Evolutionary conservation across 1,140 invertebrate genomes (phyloP), one percentile per base, ranked within the genome.

Genomic region (Nixonia krombeini): DNA sequence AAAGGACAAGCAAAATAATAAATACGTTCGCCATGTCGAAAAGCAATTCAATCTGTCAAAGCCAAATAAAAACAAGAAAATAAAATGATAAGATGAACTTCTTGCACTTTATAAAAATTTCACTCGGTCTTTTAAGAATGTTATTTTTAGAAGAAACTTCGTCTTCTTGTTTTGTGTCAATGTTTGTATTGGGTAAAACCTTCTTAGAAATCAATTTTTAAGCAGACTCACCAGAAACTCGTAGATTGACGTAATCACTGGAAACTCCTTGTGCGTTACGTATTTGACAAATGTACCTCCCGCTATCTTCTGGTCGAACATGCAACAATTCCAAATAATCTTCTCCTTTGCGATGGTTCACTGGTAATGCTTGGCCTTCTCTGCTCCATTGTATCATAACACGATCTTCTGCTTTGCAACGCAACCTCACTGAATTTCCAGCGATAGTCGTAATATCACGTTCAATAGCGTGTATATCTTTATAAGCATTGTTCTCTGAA

Each of bases 221-320:
- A 3, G 21, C 6, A 6, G 2, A 21, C 37, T 59, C 42, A 71
- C 68, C 49, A 18, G 53, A 53, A 1, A 71, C 68, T 9, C 15
- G 53, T 0, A 71, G 35, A 72, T 91, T 88, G 77, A 93, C 87
- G 80, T 88, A 91, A 79, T 90, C 90, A 37, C 86, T 86, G 44
- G 81, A 75, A 26, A 85, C 81, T 38, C 86, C 86, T 16, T 86
- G 79, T 9, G 46, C 38, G 25, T 85, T 86, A 31, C 84, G 77
- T 12, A 89, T 86, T 62, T 89, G 83, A 79, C 92, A 93, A 47
- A 90, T 88, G 73, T 94, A 94, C 63, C 86, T 86, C 44, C 92
- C 93, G 57, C 86, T 86, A 74, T 94, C 91, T 29, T 89, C 86
- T 12, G 82, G 79, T 59, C 85, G 85, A 0, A 92, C 83, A 40